Evolutionary conservation across 2,113 vertebrate species (phyloP).

Genomic region (Paracyprichromis sp.): DNA sequence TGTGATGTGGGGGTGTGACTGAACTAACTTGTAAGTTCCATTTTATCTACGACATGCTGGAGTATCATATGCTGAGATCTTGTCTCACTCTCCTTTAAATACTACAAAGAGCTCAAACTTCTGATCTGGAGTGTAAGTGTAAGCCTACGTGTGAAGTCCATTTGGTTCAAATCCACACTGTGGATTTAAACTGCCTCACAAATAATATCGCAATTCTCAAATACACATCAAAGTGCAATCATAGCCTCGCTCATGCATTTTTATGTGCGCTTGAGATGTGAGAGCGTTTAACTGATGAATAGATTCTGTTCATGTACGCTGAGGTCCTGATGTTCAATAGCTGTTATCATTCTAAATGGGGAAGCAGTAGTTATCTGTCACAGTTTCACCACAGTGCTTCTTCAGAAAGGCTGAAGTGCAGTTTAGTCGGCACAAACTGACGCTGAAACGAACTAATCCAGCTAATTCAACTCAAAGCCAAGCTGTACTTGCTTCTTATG

Average conservation of each 20-base stretch:
- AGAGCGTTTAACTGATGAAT: neutral
- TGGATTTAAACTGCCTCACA: neutral
- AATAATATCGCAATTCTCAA: neutral
- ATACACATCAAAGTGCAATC: neutral
- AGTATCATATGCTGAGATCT: neutral
- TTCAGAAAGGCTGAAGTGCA: neutral
- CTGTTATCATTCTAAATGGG: neutral
- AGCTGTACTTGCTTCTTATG: neutral
- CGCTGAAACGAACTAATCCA: neutral
- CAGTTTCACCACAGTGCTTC: neutral
- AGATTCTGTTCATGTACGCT: neutral
- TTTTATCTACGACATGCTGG: neutral
- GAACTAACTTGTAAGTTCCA: neutral
- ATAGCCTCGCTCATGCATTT: accelerated
- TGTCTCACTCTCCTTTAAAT: neutral
- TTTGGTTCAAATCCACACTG: neutral
- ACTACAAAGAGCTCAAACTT: neutral
- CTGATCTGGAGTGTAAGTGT: neutral
- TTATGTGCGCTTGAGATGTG: neutral
- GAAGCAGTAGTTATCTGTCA: neutral
- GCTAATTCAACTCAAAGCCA: neutral
- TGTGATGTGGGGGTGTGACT: neutral
- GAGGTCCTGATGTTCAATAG: neutral
- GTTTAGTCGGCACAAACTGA: neutral
- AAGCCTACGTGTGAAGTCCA: neutral